A percentile compares a stretch with the other conserved stretches of the same genome.
Conservation (phyloP, 2,888 invertebrate genomes). For the Biston betularia region DNA sequence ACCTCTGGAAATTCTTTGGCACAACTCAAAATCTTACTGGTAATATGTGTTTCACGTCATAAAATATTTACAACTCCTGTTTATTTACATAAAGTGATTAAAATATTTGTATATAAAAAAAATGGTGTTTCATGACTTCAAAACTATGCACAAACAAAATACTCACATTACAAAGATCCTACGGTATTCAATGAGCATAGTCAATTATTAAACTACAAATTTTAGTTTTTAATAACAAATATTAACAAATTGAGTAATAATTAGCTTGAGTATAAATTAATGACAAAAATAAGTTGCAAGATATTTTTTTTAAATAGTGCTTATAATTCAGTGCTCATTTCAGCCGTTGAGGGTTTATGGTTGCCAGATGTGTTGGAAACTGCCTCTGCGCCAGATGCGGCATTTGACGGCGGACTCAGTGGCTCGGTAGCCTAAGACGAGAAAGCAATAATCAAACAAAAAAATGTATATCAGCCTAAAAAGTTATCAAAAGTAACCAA, state of each 20-base stretch:
- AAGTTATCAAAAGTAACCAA: neutral
- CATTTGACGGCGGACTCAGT: constrained; percentile 65
- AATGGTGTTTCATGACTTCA: neutral
- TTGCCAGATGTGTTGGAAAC: constrained; percentile 55
- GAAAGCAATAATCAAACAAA: constrained; percentile 24
- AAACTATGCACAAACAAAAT: no score
- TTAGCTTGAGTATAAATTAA: constrained; percentile 7
- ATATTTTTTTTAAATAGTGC: constrained; percentile 23
- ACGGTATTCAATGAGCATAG: neutral
- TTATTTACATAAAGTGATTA: neutral
- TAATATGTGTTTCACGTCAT: constrained; percentile 12
- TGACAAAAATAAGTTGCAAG: constrained; percentile 36
- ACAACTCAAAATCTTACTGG: constrained; percentile 31
- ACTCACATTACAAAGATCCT: neutral
- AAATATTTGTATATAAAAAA: neutral
- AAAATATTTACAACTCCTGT: constrained; percentile 17
- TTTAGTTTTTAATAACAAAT: neutral
- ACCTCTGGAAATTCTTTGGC: constrained; percentile 40
- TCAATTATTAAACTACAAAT: neutral
- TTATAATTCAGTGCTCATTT: constrained; percentile 91
- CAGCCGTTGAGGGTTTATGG: constrained; percentile 73
- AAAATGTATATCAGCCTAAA: neutral
- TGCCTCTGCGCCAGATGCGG: constrained; percentile 55
- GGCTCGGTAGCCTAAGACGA: constrained; percentile 80
- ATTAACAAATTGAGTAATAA: neutral